Evolutionary conservation across 2,797 vertebrate species (phyloP), one percentile per base, ranked within the genome.

Genomic region (Serranus cabrilla): DNA sequence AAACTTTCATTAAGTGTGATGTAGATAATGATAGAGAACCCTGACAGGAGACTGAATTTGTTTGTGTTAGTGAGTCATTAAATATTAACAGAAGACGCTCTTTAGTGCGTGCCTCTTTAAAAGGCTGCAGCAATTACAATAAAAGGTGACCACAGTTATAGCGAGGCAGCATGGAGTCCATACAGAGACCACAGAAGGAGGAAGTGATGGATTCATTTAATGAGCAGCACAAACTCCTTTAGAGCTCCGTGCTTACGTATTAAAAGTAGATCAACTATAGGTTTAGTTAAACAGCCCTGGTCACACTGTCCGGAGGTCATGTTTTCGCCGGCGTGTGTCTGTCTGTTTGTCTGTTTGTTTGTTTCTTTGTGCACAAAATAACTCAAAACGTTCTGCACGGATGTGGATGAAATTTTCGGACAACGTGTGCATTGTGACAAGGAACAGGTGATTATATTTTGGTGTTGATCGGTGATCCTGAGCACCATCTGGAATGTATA

Each of bases 71-170:
- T 10, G 23, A 31, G 23, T 5, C 25, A 71, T 72, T 74, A 64
- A 76, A 64, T 82, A 86, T 75, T 81, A 77, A 79, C 4, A 27
- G 23, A 57, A 21, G 21, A 56, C 11, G 25, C 11, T 63, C 40
- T 63, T 11, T 3, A 43, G 52, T 17, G 25, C 16, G 2, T 31
- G 20, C 49, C 54, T n/a, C 25, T 49, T 45, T 40, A 18, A 71
- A 11, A 59, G 63, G 64, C 55, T 16, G 31, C 34, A 60, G 61
- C 74, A 82, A 67, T 83, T 74, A 56, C 42, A 63, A 18, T 73
- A 40, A 86, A 62, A 69, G 34, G 63, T 64, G 58, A 76, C 51
- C 79, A 31, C 68, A 84, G 39, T 31, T 21, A 17, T 83, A 66
- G 63, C 52, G 17, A 34, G 55, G 43, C 37, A 34, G n/a, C 49